These are phyloP conservation scores for Corythoichthys haematopterus DNA, from an alignment of 2,113 vertebrate genomes.

Conservation along the genomic window DNA sequence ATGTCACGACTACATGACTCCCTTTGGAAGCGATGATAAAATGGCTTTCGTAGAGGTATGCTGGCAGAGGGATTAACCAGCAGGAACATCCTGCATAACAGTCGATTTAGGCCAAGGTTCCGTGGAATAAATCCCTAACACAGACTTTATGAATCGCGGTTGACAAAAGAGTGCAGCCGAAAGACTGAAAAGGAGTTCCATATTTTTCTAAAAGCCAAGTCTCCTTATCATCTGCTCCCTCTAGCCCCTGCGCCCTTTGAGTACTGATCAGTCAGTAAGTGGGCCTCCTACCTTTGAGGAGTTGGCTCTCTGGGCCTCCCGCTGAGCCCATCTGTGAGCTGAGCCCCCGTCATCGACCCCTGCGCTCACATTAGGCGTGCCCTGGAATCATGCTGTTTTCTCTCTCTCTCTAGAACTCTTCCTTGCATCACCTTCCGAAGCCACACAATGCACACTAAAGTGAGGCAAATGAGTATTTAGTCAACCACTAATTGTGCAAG, in stretches of 20 bases:
- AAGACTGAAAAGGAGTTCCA: background rate
- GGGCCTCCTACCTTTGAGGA: slow-evolving; percentile 37
- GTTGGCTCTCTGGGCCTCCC: slow-evolving; percentile 39
- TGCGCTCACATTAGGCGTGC: slow-evolving; percentile 47
- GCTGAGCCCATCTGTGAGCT: slow-evolving; percentile 52
- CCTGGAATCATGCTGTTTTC: slow-evolving; percentile 43
- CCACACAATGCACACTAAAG: too few relatives aligned
- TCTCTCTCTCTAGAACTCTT: slow-evolving; percentile 34
- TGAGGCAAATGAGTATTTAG: too few relatives aligned
- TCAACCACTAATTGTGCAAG: too few relatives aligned
- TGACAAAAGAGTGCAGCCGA: background rate
- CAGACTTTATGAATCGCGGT: background rate
- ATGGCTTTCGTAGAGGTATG: background rate
- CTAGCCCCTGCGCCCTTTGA: slow-evolving; percentile 41
- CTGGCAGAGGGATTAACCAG: background rate
- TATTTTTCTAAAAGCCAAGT: slow-evolving; percentile 10
- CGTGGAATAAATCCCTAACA: background rate
- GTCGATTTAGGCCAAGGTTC: background rate
- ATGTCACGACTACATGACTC: background rate
- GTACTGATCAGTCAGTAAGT: slow-evolving; percentile 31
- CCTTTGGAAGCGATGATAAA: too few relatives aligned
- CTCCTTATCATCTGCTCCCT: slow-evolving; percentile 16
- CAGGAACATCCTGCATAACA: slow-evolving; percentile 1
- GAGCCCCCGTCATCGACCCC: slow-evolving; percentile 38
- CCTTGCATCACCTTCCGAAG: slow-evolving; percentile 40